Percentiles rank a stretch among this genome's conserved stretches.
Evolutionary conservation across 2,888 invertebrate species (phyloP).

Genomic region (Noctua janthina): DNA sequence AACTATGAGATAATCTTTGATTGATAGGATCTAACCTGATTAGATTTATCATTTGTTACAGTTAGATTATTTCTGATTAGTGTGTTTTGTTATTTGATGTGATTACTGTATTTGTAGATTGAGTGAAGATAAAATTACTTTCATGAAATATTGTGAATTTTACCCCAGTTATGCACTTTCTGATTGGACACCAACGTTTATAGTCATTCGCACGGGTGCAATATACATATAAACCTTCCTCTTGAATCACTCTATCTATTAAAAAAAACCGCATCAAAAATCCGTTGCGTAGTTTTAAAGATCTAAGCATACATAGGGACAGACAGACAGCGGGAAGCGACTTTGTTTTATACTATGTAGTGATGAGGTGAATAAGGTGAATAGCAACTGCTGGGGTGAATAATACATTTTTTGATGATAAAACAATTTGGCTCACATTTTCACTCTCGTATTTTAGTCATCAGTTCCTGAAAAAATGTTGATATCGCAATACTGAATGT

Average conservation of each 20-base stretch:
- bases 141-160: neutral
- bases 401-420: neutral
- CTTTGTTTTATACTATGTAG: no score
- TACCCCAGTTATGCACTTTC: neutral
- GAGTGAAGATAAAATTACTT: neutral
- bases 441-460: neutral
- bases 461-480: neutral
- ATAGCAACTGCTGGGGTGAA: neutral
- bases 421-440: neutral
- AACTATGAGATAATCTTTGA: neutral
- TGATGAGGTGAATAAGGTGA: neutral
- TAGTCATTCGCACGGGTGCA: no score
- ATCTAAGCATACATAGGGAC: no score
- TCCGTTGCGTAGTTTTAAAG: no score
- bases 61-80: neutral
- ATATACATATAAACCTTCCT: no score
- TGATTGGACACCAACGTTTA: neutral
- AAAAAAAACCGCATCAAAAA: no score
- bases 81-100: neutral
- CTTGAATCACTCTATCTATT: no score
- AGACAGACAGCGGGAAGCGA: no score
- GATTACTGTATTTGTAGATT: neutral
- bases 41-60: constrained; percentile 3
- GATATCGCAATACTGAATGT: neutral
- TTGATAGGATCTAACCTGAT: neutral